phyloP scores from a whole-genome alignment of 2,113 vertebrate genomes.

The Neopipo cinnamomea region DNA sequence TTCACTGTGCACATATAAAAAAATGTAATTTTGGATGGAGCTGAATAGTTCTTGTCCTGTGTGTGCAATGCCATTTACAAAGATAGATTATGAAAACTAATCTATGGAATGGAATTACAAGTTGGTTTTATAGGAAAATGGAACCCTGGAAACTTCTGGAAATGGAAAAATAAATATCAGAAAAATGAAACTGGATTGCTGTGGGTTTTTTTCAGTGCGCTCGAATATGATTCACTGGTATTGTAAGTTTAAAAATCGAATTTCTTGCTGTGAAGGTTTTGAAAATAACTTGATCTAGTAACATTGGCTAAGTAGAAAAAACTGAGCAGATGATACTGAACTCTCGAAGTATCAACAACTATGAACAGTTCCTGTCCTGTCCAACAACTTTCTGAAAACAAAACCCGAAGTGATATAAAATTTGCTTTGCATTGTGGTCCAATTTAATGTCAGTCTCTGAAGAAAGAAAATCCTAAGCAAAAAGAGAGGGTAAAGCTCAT shows the following conservation, averaged over 20 bases:
- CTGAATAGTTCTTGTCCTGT: not conserved
- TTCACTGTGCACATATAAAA: not conserved
- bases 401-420: not conserved
- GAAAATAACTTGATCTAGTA: not conserved
- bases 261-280: not conserved
- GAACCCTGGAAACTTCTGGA: not conserved
- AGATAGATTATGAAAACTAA: not conserved
- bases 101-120: not conserved
- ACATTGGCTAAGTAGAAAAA: not conserved
- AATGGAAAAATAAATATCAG: not conserved
- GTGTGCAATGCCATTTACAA: not conserved
- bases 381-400: not conserved
- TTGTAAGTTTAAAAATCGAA: not conserved
- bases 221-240: not conserved
- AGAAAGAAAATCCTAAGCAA: not conserved
- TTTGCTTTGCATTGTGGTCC: not conserved
- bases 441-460: not conserved
- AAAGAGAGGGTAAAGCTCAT: rapidly evolving
- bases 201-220: not conserved
- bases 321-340: not conserved
- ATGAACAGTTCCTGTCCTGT: not conserved
- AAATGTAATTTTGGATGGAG: not conserved
- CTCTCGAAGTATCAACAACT: not conserved
- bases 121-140: not conserved
- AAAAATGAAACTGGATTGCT: not conserved